Percentiles rank a stretch among this genome's conserved stretches.
Conservation (phyloP, 35 echinoderm and acorn worm genomes). For the Strongylocentrotus purpuratus region DNA sequence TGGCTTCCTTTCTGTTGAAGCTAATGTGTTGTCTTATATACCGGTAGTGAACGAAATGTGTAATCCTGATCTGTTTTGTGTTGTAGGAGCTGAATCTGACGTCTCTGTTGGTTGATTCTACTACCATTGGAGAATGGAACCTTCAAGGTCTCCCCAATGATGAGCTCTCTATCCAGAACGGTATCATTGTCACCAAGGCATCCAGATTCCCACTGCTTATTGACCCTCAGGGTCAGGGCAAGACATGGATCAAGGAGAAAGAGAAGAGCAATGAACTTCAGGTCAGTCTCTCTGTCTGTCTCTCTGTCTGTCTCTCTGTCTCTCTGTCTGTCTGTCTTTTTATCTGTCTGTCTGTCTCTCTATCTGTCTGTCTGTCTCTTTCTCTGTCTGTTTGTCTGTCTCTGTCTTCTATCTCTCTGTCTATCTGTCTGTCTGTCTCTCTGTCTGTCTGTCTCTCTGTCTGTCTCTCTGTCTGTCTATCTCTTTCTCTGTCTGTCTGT, state of each 20-base stretch:
- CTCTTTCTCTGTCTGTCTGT: no score
- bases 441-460: no score
- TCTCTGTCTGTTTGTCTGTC: background rate
- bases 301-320: background rate
- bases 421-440: no score
- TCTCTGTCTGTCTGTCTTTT: background rate
- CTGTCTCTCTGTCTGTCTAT: no score
- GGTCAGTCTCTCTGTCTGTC: slow-evolving; percentile 34
- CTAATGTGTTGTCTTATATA: background rate
- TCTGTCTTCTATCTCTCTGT: background rate
- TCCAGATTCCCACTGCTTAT: slow-evolving; percentile 84
- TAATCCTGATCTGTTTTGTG: background rate
- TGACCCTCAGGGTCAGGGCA: slow-evolving; percentile 97
- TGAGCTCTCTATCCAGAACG: slow-evolving; percentile 96
- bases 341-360: background rate
- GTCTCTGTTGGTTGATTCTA: slow-evolving; percentile 76
- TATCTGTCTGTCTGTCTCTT: background rate
- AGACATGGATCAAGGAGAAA: slow-evolving; percentile 85
- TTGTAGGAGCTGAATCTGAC: slow-evolving; percentile 86
- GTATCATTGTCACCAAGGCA: slow-evolving; percentile 97
- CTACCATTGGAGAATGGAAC: slow-evolving; percentile 97
- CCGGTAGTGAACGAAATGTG: background rate
- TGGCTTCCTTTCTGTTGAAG: no score
- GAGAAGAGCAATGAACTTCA: slow-evolving; percentile 85
- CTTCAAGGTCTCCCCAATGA: slow-evolving; percentile 94